These are phyloP conservation scores for Priocnemis perturbator DNA, from an alignment of 2,888 invertebrate species.

Conservation along the genomic window DNA sequence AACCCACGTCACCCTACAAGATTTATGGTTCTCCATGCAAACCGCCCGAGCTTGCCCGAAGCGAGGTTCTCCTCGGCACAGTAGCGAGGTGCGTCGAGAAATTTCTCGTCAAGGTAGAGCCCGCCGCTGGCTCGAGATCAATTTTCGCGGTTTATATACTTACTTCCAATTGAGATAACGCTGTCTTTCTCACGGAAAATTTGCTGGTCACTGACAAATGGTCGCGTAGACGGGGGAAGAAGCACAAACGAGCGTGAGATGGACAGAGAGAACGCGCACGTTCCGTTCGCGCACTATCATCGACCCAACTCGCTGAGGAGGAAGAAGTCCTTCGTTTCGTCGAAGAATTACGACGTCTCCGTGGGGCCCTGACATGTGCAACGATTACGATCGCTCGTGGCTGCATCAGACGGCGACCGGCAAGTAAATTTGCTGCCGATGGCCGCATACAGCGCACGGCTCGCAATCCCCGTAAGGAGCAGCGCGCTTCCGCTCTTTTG, in stretches of 20 bases:
- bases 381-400: slow-evolving; percentile 34
- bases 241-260: too few species aligned
- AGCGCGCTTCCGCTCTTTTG: slow-evolving; percentile 8
- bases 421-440: slow-evolving; percentile 41
- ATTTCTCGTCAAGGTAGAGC: too few species aligned
- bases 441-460: slow-evolving; percentile 18
- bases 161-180: too few species aligned
- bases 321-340: slow-evolving; percentile 3
- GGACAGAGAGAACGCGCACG: not conserved
- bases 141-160: too few species aligned
- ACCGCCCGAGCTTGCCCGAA: not conserved
- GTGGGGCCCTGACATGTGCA: slow-evolving; percentile 32
- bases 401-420: slow-evolving; percentile 24
- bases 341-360: slow-evolving; percentile 34
- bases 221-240: too few species aligned
- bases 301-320: too few species aligned
- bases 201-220: not conserved
- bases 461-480: slow-evolving; percentile 12
- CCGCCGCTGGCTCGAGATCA: too few species aligned
- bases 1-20: slow-evolving; percentile 31
- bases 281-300: not conserved
- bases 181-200: too few species aligned
- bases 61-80: too few species aligned
- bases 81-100: too few species aligned
- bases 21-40: slow-evolving; percentile 30